Evolutionary conservation across 2,113 vertebrate genomes (phyloP), one percentile per base, ranked within the genome.

Genomic region (Cephalopterus ornatus): DNA sequence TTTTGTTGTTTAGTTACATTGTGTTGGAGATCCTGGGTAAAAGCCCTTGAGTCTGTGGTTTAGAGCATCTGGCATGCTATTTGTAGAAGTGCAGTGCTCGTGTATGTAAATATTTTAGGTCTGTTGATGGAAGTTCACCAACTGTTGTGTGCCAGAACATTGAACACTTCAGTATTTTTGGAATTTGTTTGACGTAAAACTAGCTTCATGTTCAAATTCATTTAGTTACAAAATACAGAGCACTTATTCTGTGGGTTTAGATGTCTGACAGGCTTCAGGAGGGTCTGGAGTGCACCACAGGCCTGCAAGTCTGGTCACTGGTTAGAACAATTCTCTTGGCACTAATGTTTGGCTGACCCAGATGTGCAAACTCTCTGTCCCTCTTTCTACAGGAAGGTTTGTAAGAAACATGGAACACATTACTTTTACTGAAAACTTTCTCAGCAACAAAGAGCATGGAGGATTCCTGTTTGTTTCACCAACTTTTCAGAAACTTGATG

Each of bases 401-500:
- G 75, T 99, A 96, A 98, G 98, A 97, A 98, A 99, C 75, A 98
- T 99, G 97, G 98, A 99, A 58, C 99, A 98, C n/a, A 89, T 99
- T 92, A 99, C 98, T 7, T 99, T 99, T 93, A 99, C 99, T 7
- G 99, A 98, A 98, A 99, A 95, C 82, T 99, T 99, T 92, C 98
- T 99, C 53, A 93, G 91, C 91, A 99, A 96, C 86, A 99, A 99
- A 92, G 99, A 99, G 35, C 99, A 99, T 24, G 99, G 98, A 11
- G 99, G 99, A 76, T 98, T 99, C 95, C 98, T 99, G 16, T 99
- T 99, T 97, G 98, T 99, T 97, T 97, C 98, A 50, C 98, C 98
- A 74, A 98, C 97, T 92, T 98, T 98, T 94, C 99, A 99, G 98
- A 97, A 98, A 42, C 77, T 99, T 24, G 98, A 99, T 33, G 98